Percentiles rank a stretch among this genome's conserved stretches.
Evolutionary conservation across 2,888 invertebrate genomes (phyloP).

Genomic region (Acholoe squamosa): DNA sequence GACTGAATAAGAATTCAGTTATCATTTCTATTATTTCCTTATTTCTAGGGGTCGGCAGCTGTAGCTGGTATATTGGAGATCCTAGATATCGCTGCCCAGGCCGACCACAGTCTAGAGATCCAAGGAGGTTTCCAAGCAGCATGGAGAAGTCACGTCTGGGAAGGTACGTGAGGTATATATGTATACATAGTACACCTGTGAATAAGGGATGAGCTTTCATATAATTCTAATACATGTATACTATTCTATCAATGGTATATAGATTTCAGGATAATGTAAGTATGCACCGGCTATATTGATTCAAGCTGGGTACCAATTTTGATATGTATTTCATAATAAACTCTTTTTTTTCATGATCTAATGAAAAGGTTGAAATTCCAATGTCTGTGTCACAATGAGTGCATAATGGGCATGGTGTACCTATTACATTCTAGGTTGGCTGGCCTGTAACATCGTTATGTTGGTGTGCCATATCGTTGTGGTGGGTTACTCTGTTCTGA

Average conservation of each 20-base stretch:
- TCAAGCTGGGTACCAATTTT: too few species aligned
- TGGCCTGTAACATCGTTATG: constrained; percentile 80
- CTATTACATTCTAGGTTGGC: constrained; percentile 76
- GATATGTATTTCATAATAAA: too few species aligned
- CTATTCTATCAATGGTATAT: too few species aligned
- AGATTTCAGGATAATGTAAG: too few species aligned
- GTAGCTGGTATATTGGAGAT: constrained; percentile 70
- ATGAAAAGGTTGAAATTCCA: not conserved
- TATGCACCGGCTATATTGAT: too few species aligned
- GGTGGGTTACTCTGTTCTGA: constrained; percentile 77
- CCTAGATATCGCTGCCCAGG: constrained; percentile 77
- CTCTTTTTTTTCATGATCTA: not conserved
- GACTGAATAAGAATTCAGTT: too few species aligned
- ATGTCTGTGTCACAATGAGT: not conserved
- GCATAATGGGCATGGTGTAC: constrained; percentile 28
- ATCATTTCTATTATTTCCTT: too few species aligned
- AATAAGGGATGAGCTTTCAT: too few species aligned
- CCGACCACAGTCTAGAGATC: constrained; percentile 77
- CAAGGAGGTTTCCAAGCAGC: constrained; percentile 78
- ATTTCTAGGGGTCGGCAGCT: constrained; percentile 63
- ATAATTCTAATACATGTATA: too few species aligned
- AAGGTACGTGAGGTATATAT: constrained; percentile 77
- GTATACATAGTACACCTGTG: too few species aligned
- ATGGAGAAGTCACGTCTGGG: constrained; percentile 82
- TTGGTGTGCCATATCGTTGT: constrained; percentile 78